Conservation (phyloP, 2,113 vertebrate genomes). For the Epinephelus cyanopodus region DNA sequence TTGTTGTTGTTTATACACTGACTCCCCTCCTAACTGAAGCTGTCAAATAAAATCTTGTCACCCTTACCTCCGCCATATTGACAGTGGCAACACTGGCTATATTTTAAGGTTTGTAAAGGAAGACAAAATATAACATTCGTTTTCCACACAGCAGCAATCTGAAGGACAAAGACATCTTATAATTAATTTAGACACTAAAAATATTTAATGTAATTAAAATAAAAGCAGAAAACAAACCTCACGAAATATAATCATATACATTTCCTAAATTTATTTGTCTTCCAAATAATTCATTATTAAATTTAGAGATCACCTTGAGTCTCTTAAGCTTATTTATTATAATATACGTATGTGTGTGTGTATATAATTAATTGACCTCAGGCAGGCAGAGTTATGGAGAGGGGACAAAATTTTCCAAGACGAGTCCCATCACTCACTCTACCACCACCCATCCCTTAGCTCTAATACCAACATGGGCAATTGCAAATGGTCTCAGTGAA, state of each 20-base stretch:
- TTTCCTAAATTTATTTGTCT: neutral
- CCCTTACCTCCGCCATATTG: constrained; percentile 26
- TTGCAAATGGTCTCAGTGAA: too few species aligned
- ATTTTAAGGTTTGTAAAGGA: neutral
- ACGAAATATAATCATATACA: neutral
- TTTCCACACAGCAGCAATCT: neutral
- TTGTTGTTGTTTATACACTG: constrained; percentile 40
- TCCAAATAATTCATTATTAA: neutral
- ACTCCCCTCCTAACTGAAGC: constrained; percentile 12
- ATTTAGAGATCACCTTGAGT: neutral
- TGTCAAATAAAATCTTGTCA: constrained; percentile 52
- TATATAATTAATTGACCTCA: neutral
- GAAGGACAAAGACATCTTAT: neutral
- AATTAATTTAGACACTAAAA: neutral
- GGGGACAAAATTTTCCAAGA: too few species aligned
- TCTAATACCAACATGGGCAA: too few species aligned
- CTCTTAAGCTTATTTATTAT: neutral
- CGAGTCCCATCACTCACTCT: too few species aligned
- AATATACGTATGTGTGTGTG: neutral
- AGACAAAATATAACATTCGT: neutral
- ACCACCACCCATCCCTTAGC: too few species aligned
- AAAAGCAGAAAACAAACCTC: neutral
- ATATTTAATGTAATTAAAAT: neutral
- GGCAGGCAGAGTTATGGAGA: too few species aligned
- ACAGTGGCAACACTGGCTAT: constrained; percentile 24